These are phyloP conservation scores for Tetrapedia diversipes DNA, from an alignment of 2,888 invertebrate genomes.

Conservation along the genomic window DNA sequence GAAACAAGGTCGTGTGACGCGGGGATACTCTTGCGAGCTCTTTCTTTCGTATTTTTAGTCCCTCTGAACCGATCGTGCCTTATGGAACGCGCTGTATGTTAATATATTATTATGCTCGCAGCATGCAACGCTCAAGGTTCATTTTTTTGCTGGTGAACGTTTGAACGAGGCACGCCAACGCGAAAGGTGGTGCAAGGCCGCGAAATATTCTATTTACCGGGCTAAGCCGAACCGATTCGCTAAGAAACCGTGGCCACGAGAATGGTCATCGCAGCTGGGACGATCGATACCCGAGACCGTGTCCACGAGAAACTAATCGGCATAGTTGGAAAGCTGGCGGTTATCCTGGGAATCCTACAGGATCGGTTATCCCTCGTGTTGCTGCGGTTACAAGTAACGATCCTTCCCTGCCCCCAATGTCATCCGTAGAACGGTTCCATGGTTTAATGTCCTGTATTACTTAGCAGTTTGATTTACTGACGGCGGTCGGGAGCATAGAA, in stretches of 20 bases:
- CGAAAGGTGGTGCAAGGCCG: background rate
- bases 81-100: background rate
- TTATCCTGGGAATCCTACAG: slow-evolving; percentile 70
- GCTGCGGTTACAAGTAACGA: slow-evolving; percentile 65
- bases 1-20: too few relatives aligned
- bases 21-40: too few relatives aligned
- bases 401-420: slow-evolving; percentile 43
- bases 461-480: slow-evolving; percentile 50
- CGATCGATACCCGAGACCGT: slow-evolving; percentile 65
- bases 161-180: background rate
- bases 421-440: slow-evolving; percentile 39
- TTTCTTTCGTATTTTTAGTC: too few relatives aligned
- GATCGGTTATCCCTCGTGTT: slow-evolving; percentile 59
- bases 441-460: slow-evolving; percentile 56
- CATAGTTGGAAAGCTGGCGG: slow-evolving; percentile 74
- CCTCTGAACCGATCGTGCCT: background rate
- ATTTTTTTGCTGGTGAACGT: background rate
- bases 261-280: slow-evolving; percentile 62
- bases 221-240: slow-evolving; percentile 24
- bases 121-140: background rate
- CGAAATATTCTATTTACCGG: slow-evolving; percentile 26
- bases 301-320: slow-evolving; percentile 72
- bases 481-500: too few relatives aligned
- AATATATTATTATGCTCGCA: background rate
- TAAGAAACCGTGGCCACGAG: slow-evolving; percentile 63